These are phyloP conservation scores for Thinocorus orbignyianus DNA, from an alignment of 2,113 vertebrate species.

Conservation along the genomic window DNA sequence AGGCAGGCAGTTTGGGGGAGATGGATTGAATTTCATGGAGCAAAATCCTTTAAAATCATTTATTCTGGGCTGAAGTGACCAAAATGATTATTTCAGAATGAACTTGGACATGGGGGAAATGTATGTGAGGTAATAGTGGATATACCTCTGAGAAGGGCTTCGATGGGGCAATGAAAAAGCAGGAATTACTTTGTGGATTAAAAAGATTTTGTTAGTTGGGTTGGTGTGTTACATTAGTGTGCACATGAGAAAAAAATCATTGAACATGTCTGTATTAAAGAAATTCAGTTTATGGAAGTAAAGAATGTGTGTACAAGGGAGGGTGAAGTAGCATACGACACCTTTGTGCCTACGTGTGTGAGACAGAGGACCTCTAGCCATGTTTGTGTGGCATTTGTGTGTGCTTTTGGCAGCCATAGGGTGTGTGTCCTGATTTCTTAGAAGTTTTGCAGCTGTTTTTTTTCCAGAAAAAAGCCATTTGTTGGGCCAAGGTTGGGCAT, in stretches of 20 bases:
- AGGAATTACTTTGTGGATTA: not conserved
- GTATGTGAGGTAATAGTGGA: not conserved
- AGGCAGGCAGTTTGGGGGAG: not conserved
- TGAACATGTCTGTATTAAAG: not conserved
- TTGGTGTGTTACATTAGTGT: not conserved
- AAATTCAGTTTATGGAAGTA: not conserved
- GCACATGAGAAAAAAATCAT: not conserved
- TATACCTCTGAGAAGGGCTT: not conserved
- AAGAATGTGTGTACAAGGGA: not conserved
- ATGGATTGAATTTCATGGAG: not conserved
- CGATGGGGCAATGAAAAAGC: not conserved
- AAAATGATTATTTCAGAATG: not conserved
- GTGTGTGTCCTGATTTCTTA: not conserved
- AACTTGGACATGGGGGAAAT: not conserved
- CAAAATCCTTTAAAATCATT: not conserved
- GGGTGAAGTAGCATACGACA: not conserved
- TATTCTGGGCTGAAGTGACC: not conserved
- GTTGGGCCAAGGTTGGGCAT: accelerated
- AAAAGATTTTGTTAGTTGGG: not conserved
- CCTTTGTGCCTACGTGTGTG: not conserved
- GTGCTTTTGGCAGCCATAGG: not conserved
- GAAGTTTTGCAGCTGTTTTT: not conserved
- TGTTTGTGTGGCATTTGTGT: not conserved
- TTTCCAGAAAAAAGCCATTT: not conserved
- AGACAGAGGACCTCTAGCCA: not conserved